phyloP scores from a whole-genome alignment of 2,113 vertebrate species.

The Cettia cetti region DNA sequence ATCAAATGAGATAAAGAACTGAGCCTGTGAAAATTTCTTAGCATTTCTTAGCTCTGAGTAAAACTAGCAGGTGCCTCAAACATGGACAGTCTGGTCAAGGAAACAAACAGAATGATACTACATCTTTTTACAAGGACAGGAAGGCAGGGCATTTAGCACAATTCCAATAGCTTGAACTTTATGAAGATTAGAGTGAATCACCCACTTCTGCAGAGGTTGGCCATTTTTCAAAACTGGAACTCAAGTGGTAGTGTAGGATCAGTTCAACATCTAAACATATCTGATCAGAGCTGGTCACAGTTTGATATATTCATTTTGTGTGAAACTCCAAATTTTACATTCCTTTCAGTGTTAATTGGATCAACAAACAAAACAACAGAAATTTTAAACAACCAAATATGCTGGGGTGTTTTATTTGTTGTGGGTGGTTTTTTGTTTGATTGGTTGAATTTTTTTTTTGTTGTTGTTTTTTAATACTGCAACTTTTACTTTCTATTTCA shows the following conservation, averaged over 20 bases:
- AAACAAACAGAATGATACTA: not conserved
- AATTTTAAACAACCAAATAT: not conserved
- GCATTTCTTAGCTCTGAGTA: not conserved
- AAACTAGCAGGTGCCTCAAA: not conserved
- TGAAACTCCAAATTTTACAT: not conserved
- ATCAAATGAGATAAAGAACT: not conserved
- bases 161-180: not conserved
- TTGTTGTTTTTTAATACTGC: not conserved
- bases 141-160: not conserved
- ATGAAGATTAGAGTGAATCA: not conserved
- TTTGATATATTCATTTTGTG: not conserved
- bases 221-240: not conserved
- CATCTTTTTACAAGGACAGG: not conserved
- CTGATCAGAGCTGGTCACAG: not conserved
- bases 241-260: not conserved
- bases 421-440: fast-evolving
- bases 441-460: not conserved
- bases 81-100: not conserved
- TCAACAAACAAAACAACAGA: not conserved
- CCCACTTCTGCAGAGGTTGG: not conserved
- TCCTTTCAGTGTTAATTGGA: not conserved
- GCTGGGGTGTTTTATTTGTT: fast-evolving
- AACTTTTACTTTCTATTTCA: not conserved
- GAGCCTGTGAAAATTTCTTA: not conserved
- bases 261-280: not conserved